Evolutionary conservation across 2,797 vertebrate genomes (phyloP).

Genomic region (Micrastur ruficollis): DNA sequence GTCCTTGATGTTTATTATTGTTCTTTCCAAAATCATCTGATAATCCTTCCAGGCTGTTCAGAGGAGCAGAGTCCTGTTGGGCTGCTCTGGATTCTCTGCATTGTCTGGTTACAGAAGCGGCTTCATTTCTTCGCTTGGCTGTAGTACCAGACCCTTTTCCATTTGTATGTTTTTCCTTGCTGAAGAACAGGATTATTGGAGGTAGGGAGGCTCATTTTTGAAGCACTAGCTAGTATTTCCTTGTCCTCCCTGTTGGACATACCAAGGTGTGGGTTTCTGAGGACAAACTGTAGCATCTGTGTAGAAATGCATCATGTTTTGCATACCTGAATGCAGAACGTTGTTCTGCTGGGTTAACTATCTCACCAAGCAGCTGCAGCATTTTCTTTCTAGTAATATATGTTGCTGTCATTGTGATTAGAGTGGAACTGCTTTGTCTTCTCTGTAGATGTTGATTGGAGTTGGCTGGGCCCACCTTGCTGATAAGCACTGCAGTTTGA

Average conservation of each 20-base stretch:
- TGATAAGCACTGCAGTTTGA: background rate
- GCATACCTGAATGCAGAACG: background rate
- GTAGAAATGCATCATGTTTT: rapidly evolving
- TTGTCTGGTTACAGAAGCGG: background rate
- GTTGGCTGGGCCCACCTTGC: background rate
- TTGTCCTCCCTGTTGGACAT: background rate
- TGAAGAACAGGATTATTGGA: background rate
- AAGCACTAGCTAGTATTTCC: background rate
- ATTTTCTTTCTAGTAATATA: background rate
- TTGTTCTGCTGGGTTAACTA: background rate
- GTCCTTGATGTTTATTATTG: background rate
- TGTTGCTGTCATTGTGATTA: background rate
- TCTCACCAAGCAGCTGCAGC: background rate
- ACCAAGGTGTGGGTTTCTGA: background rate
- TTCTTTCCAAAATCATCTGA: background rate
- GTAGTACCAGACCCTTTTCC: background rate
- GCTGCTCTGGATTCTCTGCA: background rate
- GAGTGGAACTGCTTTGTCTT: background rate
- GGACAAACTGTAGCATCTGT: background rate
- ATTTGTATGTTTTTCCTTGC: background rate
- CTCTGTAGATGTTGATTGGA: background rate
- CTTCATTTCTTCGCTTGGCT: background rate
- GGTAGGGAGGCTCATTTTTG: background rate
- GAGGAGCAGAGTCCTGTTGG: background rate
- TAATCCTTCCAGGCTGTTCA: background rate